phyloP scores from a whole-genome alignment of 2,113 vertebrate genomes.

The Scartelaos histophorus region DNA sequence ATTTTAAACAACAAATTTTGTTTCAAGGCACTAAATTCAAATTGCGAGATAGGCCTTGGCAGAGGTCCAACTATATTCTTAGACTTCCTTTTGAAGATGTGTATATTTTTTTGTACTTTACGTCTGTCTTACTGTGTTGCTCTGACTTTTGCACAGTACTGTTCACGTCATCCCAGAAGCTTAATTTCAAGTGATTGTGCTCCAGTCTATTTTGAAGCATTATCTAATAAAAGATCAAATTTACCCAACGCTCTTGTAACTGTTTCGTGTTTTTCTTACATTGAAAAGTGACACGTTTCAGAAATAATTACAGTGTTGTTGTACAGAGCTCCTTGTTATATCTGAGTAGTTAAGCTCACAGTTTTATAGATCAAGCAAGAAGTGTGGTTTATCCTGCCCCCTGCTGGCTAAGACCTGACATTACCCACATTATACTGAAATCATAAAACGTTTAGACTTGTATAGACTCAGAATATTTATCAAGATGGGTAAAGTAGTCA shows the following conservation, averaged over 20 bases:
- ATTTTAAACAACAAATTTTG: too few species aligned
- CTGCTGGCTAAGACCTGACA: conserved; percentile 46
- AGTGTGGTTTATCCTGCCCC: conserved; percentile 28
- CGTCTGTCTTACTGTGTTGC: background rate
- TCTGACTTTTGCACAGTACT: conserved; percentile 22
- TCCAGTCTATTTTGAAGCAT: conserved; percentile 68
- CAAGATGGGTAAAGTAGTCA: background rate
- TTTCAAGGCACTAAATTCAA: background rate
- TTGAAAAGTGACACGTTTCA: background rate
- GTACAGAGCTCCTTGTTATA: too few species aligned
- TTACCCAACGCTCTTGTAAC: conserved; percentile 10
- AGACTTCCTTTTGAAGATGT: background rate
- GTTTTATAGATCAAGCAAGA: background rate
- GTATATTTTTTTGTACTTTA: background rate
- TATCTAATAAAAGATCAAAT: conserved; percentile 60
- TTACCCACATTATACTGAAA: background rate
- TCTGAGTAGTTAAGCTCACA: too few species aligned
- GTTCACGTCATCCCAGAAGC: conserved; percentile 33
- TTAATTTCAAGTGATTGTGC: conserved; percentile 61
- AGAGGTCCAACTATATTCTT: background rate
- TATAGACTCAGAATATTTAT: background rate
- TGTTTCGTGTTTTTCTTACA: background rate
- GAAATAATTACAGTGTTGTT: too few species aligned
- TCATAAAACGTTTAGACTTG: background rate
- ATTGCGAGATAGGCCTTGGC: background rate